phyloP scores from a whole-genome alignment of 2,113 vertebrate species.

The Gopherus flavomarginatus region DNA sequence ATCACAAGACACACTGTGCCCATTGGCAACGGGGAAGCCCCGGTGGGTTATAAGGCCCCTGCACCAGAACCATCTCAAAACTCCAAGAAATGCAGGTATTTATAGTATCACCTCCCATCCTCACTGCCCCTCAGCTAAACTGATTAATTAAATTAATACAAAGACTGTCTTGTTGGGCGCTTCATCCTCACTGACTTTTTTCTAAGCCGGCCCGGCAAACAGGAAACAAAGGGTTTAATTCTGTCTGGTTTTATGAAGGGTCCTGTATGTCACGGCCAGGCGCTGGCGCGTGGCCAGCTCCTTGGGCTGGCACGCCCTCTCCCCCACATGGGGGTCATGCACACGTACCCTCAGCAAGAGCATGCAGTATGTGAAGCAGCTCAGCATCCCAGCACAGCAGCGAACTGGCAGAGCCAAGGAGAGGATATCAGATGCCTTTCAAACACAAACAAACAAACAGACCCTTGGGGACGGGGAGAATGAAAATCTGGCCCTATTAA shows the following conservation, averaged over 20 bases:
- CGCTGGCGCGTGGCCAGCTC: slow-evolving; percentile 59
- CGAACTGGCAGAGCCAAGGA: background rate
- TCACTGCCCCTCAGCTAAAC: slow-evolving; percentile 65
- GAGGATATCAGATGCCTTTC: background rate
- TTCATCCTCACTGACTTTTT: slow-evolving; percentile 62
- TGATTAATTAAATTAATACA: slow-evolving; percentile 84
- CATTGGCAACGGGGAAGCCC: background rate
- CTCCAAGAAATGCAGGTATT: slow-evolving; percentile 75
- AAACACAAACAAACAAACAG: slow-evolving; percentile 8
- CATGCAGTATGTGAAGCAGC: background rate
- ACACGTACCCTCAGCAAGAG: background rate
- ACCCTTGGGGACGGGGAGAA: background rate
- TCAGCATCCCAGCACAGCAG: slow-evolving; percentile 38
- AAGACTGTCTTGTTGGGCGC: slow-evolving; percentile 81
- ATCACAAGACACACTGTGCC: background rate
- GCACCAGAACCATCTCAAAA: slow-evolving; percentile 35
- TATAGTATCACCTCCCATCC: slow-evolving; percentile 75
- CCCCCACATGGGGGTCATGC: background rate
- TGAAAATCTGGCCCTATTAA: background rate
- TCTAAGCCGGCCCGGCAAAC: slow-evolving; percentile 58
- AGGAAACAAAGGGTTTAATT: slow-evolving; percentile 84
- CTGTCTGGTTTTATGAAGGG: slow-evolving; percentile 75
- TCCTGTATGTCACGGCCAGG: slow-evolving; percentile 64
- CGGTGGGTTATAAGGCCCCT: background rate
- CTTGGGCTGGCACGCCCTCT: slow-evolving; percentile 26